Evolutionary conservation across 2,888 invertebrate species (phyloP), one percentile per base, ranked within the genome.

Genomic region (Dorcus hopei): DNA sequence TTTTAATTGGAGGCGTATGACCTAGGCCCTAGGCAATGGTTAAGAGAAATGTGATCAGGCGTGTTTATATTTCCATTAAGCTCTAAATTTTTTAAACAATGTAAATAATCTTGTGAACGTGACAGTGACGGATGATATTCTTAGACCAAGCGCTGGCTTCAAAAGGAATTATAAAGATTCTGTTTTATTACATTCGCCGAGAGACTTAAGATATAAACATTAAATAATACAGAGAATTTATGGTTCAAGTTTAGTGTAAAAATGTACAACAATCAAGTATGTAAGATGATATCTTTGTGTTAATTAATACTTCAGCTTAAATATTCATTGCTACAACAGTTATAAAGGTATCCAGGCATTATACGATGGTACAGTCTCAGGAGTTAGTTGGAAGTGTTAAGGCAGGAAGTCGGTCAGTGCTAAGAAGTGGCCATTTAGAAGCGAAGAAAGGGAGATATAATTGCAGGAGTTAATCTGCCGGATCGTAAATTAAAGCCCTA

Each of bases 401-500:
- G 9, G 16, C 45, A 23, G 23, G 23, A 45, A 45, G 45, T 45
- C 19, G 45, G 45, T 45, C 45, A 45, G 45, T 19, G 45, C 14
- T 4, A 45, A 45, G 23, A 45, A 19, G 26, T 33, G 26, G 1
- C 26, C 26, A 33, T 5, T 33, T 33, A 33, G 45, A 19, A 16
- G 45, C 7, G 45, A 45, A 11, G 45, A 45, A 11, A 45, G 19
- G 14, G 14, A 16, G 6, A 45, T 41, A 51, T 56, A 56, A 56
- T 56, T 57, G 62, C 61, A 45, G 58, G 52, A 58, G 59, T 59
- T 59, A 52, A 57, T 62, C 57, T 51, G 47, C 47, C 51, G 55
- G 58, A 60, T 64, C 68, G 66, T 72, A 71, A 70, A 71, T 72
- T 70, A 72, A 63, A 58, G 58, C 59, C 59, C 59, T 61, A 68